phyloP scores from a whole-genome alignment of 2,113 vertebrate genomes.

The Argyrosomus japonicus region DNA sequence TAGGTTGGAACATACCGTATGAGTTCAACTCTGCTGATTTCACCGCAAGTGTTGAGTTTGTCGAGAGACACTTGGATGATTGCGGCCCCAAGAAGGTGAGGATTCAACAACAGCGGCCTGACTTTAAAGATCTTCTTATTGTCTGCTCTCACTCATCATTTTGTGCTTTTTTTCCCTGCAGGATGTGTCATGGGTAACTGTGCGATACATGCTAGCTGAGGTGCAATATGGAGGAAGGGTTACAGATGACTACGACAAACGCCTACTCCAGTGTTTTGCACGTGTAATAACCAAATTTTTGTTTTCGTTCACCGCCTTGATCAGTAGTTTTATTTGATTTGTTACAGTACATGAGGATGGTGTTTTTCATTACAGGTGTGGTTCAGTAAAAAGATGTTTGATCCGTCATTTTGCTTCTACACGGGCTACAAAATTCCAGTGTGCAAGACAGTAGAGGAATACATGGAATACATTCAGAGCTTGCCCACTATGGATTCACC shows the following conservation, averaged over 20 bases:
- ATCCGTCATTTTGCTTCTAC: slow-evolving; percentile 61
- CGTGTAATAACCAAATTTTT: slow-evolving; percentile 59
- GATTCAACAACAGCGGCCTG: background rate
- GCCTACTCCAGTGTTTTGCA: slow-evolving; percentile 88
- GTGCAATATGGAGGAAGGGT: slow-evolving; percentile 90
- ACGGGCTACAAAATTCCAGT: slow-evolving; percentile 58
- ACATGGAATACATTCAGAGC: slow-evolving; percentile 55
- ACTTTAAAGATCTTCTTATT: background rate
- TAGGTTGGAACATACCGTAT: slow-evolving; percentile 90
- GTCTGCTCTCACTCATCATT: background rate
- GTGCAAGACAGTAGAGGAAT: slow-evolving; percentile 61
- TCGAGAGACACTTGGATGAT: slow-evolving; percentile 90
- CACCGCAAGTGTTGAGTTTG: slow-evolving; percentile 87
- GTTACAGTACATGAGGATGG: background rate
- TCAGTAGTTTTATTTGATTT: background rate
- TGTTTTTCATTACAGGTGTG: slow-evolving; percentile 58
- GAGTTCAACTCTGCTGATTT: slow-evolving; percentile 87
- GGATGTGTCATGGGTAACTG: slow-evolving; percentile 90
- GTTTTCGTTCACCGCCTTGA: background rate
- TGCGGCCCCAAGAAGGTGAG: slow-evolving; percentile 86
- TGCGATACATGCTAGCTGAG: slow-evolving; percentile 92
- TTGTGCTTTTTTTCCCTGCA: slow-evolving; percentile 49
- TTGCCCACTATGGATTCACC: slow-evolving; percentile 57
- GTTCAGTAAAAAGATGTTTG: slow-evolving; percentile 67
- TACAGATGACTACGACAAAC: slow-evolving; percentile 90